Percentiles rank a stretch among this genome's conserved stretches.
These are phyloP conservation scores for Antennarius maculatus DNA, from an alignment of 2,797 vertebrate species.

Conservation along the genomic window DNA sequence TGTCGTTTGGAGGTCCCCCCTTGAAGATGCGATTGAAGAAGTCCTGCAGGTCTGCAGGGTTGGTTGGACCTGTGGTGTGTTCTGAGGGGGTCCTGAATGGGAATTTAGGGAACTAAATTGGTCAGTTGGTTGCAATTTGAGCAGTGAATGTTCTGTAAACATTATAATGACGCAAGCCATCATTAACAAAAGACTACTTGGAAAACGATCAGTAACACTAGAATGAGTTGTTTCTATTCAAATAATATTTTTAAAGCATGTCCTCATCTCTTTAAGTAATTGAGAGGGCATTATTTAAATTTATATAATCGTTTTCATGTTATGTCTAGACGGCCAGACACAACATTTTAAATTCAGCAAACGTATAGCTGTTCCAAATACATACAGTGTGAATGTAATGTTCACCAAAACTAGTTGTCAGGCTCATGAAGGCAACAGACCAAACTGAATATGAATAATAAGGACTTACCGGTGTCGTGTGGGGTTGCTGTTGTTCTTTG, in stretches of 20 bases:
- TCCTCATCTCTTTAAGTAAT: not conserved
- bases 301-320: not conserved
- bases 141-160: no score
- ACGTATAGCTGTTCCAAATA: not conserved
- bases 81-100: conserved; percentile 82
- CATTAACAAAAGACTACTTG: not conserved
- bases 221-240: not conserved
- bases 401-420: not conserved
- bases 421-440: no score
- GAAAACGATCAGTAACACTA: not conserved
- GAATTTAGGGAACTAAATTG: no score
- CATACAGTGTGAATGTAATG: not conserved
- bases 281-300: not conserved
- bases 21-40: conserved; percentile 91
- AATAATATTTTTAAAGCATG: no score
- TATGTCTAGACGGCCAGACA: not conserved
- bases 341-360: not conserved
- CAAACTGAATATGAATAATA: not conserved
- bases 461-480: conserved; percentile 86
- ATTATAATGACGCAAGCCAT: no score
- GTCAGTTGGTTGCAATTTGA: no score
- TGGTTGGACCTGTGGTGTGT: conserved; percentile 70
- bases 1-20: conserved; percentile 82
- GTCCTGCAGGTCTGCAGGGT: conserved; percentile 89
- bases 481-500: conserved; percentile 82